Evolutionary conservation across 2,888 invertebrate genomes (phyloP).

Genomic region (Leucophora obtusa): DNA sequence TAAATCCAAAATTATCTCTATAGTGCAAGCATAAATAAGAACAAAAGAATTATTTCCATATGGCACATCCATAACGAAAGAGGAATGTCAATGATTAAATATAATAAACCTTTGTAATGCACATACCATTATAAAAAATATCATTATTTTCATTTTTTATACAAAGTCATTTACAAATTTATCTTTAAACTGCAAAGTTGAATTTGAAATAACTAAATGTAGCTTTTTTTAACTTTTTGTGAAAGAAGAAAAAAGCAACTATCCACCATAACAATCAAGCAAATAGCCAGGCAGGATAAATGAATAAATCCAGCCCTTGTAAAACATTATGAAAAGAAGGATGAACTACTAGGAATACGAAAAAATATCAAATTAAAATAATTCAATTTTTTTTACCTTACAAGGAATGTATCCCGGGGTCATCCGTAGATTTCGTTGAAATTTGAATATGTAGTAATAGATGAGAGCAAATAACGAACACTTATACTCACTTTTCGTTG

Average conservation of each 20-base stretch:
- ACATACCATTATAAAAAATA: constrained; percentile 6
- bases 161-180: neutral
- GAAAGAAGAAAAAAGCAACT: neutral
- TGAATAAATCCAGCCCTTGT: neutral
- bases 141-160: neutral
- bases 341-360: neutral
- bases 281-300: neutral
- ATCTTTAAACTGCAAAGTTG: constrained; percentile 48
- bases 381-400: neutral
- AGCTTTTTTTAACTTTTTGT: constrained; percentile 21
- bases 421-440: too few species aligned
- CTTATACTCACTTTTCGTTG: too few species aligned
- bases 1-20: constrained; percentile 18
- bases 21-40: constrained; percentile 13
- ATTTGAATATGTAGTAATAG: too few species aligned
- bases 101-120: neutral
- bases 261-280: neutral
- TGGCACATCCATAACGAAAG: constrained; percentile 11
- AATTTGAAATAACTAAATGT: constrained; percentile 44
- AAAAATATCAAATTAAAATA: neutral
- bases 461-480: too few species aligned
- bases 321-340: neutral
- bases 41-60: neutral
- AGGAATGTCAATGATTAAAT: neutral
- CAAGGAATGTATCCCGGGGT: too few species aligned